Evolutionary conservation across 2,113 vertebrate genomes (phyloP).

Genomic region (Girardinichthys multiradiatus): DNA sequence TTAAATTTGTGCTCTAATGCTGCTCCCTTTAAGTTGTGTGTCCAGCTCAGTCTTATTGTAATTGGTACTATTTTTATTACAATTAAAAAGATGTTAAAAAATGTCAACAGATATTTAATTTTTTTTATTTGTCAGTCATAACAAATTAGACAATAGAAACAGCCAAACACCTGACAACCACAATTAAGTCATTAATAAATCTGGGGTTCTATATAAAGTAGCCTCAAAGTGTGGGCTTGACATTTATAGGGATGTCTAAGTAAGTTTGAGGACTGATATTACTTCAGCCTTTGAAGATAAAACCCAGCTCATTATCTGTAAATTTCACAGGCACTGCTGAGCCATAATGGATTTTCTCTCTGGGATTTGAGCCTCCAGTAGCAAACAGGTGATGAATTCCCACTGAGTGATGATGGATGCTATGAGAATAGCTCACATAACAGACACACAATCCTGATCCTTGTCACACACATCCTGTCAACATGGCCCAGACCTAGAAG

Average conservation of each 20-base stretch:
- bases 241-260: neutral
- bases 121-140: neutral
- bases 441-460: constrained; percentile 61
- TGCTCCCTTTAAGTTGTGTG: no score
- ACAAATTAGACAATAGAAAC: neutral
- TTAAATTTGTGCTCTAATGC: no score
- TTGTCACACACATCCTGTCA: constrained; percentile 65
- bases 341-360: constrained; percentile 15
- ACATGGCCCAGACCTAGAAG: constrained; percentile 58
- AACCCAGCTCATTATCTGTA: constrained; percentile 13
- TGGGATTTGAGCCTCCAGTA: constrained; percentile 45
- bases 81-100: no score
- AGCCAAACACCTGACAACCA: no score
- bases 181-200: no score
- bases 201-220: neutral
- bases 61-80: no score
- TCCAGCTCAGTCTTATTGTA: no score
- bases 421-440: constrained; percentile 64
- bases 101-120: no score
- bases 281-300: constrained; percentile 7
- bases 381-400: constrained; percentile 68
- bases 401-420: constrained; percentile 61
- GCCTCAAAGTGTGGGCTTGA: neutral
- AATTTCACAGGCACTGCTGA: constrained; percentile 23
- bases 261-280: neutral